Percentiles rank a stretch among this genome's conserved stretches.
Conservation (phyloP, 2,113 vertebrate species). For the Paratilapia polleni region DNA sequence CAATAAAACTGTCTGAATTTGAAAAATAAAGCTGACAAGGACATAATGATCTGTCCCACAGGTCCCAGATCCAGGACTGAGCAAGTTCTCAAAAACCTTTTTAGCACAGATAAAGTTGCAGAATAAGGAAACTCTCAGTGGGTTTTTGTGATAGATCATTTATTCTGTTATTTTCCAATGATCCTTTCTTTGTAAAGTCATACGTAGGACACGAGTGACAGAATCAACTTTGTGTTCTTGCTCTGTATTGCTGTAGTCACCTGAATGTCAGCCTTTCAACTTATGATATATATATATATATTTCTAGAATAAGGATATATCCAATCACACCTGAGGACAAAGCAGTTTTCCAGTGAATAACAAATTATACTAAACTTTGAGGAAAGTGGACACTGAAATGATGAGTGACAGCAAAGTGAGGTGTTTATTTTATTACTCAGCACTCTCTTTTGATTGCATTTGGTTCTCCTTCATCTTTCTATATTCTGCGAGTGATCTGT, state of each 20-base stretch:
- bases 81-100: conserved; percentile 65
- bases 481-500: conserved; percentile 43
- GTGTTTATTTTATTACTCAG: conserved; percentile 44
- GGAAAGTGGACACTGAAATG: conserved; percentile 39
- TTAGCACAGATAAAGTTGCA: conserved; percentile 55
- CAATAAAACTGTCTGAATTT: conserved; percentile 75
- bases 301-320: background rate
- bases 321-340: conserved; percentile 28
- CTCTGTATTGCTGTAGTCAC: conserved; percentile 26
- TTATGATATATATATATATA: too few relatives aligned
- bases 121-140: conserved; percentile 56
- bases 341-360: conserved; percentile 38
- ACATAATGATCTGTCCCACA: conserved; percentile 76
- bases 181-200: conserved; percentile 36
- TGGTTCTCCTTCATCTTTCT: conserved; percentile 35
- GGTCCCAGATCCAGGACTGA: conserved; percentile 61
- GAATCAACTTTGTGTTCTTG: conserved; percentile 36
- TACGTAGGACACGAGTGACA: conserved; percentile 26
- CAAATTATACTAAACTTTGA: conserved; percentile 34
- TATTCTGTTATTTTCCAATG: conserved; percentile 38
- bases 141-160: conserved; percentile 56
- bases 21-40: conserved; percentile 76
- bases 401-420: conserved; percentile 52
- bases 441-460: conserved; percentile 53
- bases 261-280: conserved; percentile 32